phyloP scores from a whole-genome alignment of 2,888 invertebrate species.

The Hololepta plana region DNA sequence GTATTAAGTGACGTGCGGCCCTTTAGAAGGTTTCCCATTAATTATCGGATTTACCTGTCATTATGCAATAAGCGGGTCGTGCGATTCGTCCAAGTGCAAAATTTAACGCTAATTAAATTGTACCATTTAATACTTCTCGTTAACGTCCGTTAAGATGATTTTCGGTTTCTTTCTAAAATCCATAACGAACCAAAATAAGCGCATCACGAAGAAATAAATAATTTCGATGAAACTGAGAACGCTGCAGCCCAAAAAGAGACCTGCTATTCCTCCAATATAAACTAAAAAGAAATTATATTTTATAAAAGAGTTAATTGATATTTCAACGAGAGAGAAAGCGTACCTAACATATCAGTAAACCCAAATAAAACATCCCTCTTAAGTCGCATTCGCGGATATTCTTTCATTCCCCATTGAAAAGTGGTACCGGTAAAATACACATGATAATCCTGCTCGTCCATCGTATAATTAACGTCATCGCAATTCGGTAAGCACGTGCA shows the following conservation, averaged over 20 bases:
- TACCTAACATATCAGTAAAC: conserved; percentile 57
- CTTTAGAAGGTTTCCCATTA: too few relatives aligned
- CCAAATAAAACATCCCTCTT: conserved; percentile 55
- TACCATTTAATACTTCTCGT: too few relatives aligned
- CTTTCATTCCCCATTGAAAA: conserved; percentile 54
- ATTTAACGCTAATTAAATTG: too few relatives aligned
- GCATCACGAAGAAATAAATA: conserved; percentile 47
- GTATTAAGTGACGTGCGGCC: too few relatives aligned
- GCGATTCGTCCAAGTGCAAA: too few relatives aligned
- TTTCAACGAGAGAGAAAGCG: too few relatives aligned
- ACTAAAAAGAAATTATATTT: conserved; percentile 29
- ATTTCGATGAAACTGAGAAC: conserved; percentile 60
- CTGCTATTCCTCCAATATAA: conserved; percentile 62
- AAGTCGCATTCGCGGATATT: conserved; percentile 53
- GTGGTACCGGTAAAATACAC: conserved; percentile 53
- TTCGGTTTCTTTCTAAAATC: conserved; percentile 10
- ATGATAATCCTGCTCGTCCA: conserved; percentile 30
- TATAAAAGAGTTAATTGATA: conserved; percentile 2
- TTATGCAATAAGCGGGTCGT: too few relatives aligned
- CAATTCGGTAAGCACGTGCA: conserved; percentile 51
- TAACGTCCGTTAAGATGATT: too few relatives aligned
- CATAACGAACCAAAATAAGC: conserved; percentile 38
- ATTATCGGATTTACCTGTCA: too few relatives aligned
- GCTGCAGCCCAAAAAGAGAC: conserved; percentile 60
- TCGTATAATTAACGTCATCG: conserved; percentile 49